Evolutionary conservation across 2,113 vertebrate genomes (phyloP), one percentile per base, ranked within the genome.

Genomic region (Anser brachyrhynchus): DNA sequence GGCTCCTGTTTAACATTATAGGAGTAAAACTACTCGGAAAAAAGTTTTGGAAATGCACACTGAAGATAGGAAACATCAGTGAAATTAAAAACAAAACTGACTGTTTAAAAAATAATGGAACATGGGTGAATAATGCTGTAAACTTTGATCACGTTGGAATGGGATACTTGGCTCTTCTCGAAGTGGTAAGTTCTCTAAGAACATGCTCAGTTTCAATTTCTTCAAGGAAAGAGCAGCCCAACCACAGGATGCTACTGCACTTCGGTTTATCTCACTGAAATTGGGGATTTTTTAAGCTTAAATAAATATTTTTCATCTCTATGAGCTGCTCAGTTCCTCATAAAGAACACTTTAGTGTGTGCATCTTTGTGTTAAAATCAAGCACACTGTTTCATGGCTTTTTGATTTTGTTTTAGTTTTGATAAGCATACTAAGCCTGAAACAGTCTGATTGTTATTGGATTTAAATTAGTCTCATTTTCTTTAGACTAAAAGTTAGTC

Each of bases 1-100:
- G 98, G 98, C 97, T 98, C 90, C 97, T 97, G n/a, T 98, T 98
- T 90, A 98, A 98, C 16, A 97, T 98, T 58, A 73, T 96, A 59
- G 98, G 98, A 93, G 97, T 98, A 28, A 95, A 93, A 70, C 90
- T 97, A 10, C 93, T 98, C 33, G 95, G 97, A 58, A 94, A 87
- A 44, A 97, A 66, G 33, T 98, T 98, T 96, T 93, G 39, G 9
- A 97, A 77, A 84, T 97, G 98, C 9, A 1, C 44, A 10, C 70
- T 91, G 11, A 6, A 55, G 95, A 33, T 21, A 6, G 77, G 4
- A 51, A 17, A 11, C 23, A 7, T 2, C 5, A 5, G 0, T 59
- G 0, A 2, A 6, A 39, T 97, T 83, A 0, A 11, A 1, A 78
- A 89, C 66, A 23, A 0, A 52, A 5, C 0, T 3, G 28, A 96